These are phyloP conservation scores for Pyrocephalus nanus DNA, from an alignment of 2,797 vertebrate species.

Conservation along the genomic window DNA sequence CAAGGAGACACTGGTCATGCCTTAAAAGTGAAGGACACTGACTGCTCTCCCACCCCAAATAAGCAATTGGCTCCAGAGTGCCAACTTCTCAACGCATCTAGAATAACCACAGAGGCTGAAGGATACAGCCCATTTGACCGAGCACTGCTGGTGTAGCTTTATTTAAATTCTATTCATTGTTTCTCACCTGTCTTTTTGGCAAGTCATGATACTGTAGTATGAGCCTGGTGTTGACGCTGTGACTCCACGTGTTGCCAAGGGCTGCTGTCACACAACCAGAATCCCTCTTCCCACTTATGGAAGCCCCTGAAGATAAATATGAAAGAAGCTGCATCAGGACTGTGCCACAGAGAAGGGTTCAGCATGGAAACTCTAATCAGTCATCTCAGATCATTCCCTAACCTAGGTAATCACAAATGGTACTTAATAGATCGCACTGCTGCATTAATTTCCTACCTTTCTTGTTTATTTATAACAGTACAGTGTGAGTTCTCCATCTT, in stretches of 20 bases:
- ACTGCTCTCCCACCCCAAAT: not conserved
- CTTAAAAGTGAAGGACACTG: not conserved
- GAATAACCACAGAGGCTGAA: not conserved
- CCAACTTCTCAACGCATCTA: not conserved
- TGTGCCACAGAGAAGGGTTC: not conserved
- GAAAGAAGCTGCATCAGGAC: not conserved
- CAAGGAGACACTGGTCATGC: not conserved
- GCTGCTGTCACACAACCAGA: constrained; percentile 80
- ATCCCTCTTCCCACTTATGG: constrained; percentile 44
- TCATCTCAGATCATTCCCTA: not conserved
- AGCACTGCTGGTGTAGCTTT: not conserved
- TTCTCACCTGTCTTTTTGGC: constrained; percentile 78
- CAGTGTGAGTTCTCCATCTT: not conserved
- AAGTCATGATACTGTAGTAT: constrained; percentile 78
- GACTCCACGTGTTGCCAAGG: constrained; percentile 85
- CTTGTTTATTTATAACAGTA: not conserved
- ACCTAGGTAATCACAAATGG: not conserved
- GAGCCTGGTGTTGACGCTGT: constrained; percentile 83
- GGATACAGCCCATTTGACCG: not conserved
- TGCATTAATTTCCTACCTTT: not conserved
- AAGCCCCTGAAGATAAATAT: constrained; percentile 62
- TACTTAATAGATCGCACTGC: not conserved
- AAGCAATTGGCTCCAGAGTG: not conserved
- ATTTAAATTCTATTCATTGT: not conserved
- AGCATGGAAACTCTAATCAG: not conserved